These are phyloP conservation scores for Chironomus striatipennis DNA, from an alignment of 1,140 invertebrate genomes.

Conservation along the genomic window DNA sequence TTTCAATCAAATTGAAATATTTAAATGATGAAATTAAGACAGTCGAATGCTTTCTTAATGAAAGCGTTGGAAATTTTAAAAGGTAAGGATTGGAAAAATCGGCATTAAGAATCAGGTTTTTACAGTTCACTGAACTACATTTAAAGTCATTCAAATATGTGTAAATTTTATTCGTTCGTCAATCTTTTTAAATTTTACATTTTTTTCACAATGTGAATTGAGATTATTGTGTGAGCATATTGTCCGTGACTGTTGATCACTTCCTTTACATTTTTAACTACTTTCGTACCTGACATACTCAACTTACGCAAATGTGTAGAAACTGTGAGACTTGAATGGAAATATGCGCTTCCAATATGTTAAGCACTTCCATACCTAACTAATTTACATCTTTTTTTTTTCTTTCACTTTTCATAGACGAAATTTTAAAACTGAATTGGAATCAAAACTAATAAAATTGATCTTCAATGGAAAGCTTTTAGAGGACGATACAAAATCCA, in stretches of 20 bases:
- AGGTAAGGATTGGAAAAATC: background rate
- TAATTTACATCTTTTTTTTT: background rate
- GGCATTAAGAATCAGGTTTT: background rate
- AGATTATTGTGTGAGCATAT: too few species aligned
- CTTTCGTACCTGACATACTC: too few species aligned
- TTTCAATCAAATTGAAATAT: conserved; percentile 17
- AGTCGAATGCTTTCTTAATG: background rate
- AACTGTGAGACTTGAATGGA: too few species aligned
- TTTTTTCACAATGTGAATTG: too few species aligned
- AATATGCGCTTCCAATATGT: too few species aligned
- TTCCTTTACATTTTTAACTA: too few species aligned
- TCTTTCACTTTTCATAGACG: background rate
- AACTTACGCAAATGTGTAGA: too few species aligned
- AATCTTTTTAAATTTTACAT: background rate
- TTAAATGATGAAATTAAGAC: conserved; percentile 5
- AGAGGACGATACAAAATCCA: background rate
- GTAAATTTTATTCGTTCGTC: background rate
- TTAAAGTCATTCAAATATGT: background rate
- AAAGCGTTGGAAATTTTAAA: background rate
- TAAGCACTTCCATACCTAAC: background rate
- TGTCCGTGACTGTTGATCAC: too few species aligned
- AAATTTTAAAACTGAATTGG: background rate
- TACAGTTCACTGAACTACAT: background rate
- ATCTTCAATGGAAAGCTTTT: background rate
- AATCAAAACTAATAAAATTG: conserved; percentile 16